Evolutionary conservation across 1,140 invertebrate genomes (phyloP), one percentile per base, ranked within the genome.

Genomic region (Plodia interpunctella): DNA sequence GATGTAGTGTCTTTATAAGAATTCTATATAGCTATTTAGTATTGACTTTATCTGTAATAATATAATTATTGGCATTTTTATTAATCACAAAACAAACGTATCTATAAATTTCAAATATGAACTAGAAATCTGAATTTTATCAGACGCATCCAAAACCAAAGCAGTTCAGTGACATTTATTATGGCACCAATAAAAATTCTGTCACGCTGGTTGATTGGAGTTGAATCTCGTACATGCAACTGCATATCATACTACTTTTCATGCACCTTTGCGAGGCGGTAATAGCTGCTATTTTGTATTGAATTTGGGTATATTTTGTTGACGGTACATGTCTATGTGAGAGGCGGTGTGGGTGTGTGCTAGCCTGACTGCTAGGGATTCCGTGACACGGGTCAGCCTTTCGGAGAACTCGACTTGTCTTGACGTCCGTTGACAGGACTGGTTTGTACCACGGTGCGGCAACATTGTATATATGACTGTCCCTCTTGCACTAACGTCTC

Each of bases 371-470:
- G n/a, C 70, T 71, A 85, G 87, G 83, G 84, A 88, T 90, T 88
- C 85, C 87, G 83, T 88, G 87, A 87, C 87, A 88, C 76, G 75
- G 85, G 83, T 90, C 87, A 90, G 85, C 76, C 77, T 88, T 90
- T 90, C 87, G 78, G 74, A 88, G 87, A 90, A 88, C 76, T 73
- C 77, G 30, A 32, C 30, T 32, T 11, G 30, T 85, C 83, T 87
- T 89, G 85, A 89, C 78, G 80, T 86, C 83, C 83, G 83, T 78
- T 89, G 87, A 89, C 85, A 87, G 83, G 83, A 88, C 85, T 83
- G 85, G 87, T 89, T 89, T 87, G 74, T 63, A 76, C 70, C 72
- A 79, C 78, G 67, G 65, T 70, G 73, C 62, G 58, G 76, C 70
- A 86, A 88, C 83, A 78, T 88, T 82, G 86, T 86, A 69, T 66